A percentile compares a stretch with the other conserved stretches of the same genome.
Conservation (phyloP, 2,888 invertebrate genomes). For the Hedya salicella region DNA sequence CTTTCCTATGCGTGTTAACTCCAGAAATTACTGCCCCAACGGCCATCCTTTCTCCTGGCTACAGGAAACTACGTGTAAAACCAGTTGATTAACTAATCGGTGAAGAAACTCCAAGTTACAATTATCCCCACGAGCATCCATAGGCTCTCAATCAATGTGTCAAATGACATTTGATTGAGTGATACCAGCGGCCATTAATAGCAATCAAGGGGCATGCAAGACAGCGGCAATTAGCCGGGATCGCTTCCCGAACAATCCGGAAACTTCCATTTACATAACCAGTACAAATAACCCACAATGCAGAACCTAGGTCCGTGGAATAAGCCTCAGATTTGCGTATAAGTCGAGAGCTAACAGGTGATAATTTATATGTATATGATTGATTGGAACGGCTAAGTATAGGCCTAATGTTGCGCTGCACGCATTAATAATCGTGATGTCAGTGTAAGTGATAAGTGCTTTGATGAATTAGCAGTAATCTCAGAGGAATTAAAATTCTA, state of each 20-base stretch:
- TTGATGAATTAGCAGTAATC: slow-evolving; percentile 15
- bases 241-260: slow-evolving; percentile 37
- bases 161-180: slow-evolving; percentile 41
- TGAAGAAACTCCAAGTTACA: slow-evolving; percentile 13
- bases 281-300: neutral
- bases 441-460: slow-evolving; percentile 12
- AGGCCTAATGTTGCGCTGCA: slow-evolving; percentile 26
- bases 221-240: slow-evolving; percentile 32
- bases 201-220: slow-evolving; percentile 28
- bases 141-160: slow-evolving; percentile 34
- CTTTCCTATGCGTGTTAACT: no score
- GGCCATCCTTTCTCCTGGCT: no score
- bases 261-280: slow-evolving; percentile 35
- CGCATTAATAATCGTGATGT: slow-evolving; percentile 25
- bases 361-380: slow-evolving; percentile 40
- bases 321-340: neutral
- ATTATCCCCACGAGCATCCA: slow-evolving; percentile 21
- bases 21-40: no score
- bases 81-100: slow-evolving; percentile 28
- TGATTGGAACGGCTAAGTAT: slow-evolving; percentile 37
- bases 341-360: slow-evolving; percentile 20
- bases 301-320: neutral
- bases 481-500: neutral
- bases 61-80: slow-evolving; percentile 3
- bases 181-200: slow-evolving; percentile 34